A percentile compares a stretch with the other conserved stretches of the same genome.
These are phyloP conservation scores for Ochlodes sylvanus DNA, from an alignment of 2,888 invertebrate genomes.

Conservation along the genomic window DNA sequence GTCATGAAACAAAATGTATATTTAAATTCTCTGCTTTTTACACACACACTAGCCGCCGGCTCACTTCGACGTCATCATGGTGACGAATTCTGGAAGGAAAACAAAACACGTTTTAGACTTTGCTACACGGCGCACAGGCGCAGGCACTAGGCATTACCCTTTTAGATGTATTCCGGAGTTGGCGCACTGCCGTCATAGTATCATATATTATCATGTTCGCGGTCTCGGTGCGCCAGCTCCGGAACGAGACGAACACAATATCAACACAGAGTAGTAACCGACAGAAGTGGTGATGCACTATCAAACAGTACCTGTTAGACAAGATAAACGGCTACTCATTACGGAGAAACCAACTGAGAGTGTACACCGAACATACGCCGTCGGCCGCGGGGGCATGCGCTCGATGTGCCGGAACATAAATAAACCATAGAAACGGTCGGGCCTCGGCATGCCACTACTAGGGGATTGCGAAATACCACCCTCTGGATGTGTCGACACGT, in stretches of 20 bases:
- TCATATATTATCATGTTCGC: too few species aligned
- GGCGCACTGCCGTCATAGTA: not conserved
- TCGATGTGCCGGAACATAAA: constrained; percentile 55
- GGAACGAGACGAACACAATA: constrained; percentile 54
- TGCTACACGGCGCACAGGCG: too few species aligned
- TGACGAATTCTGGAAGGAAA: constrained; percentile 95
- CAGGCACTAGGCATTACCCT: too few species aligned
- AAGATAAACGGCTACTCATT: constrained; percentile 56
- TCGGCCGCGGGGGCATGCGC: constrained; percentile 49
- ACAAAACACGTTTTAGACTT: constrained; percentile 22
- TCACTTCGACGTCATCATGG: constrained; percentile 99
- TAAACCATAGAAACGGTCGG: constrained; percentile 55
- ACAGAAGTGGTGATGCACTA: constrained; percentile 74
- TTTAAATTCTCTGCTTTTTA: constrained; percentile 86
- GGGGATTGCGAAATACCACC: constrained; percentile 79
- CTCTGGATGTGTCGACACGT: constrained; percentile 53
- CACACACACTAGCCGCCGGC: constrained; percentile 88
- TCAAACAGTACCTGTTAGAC: constrained; percentile 65
- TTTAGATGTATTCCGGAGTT: constrained; percentile 12
- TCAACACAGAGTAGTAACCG: constrained; percentile 60
- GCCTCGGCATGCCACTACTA: constrained; percentile 77
- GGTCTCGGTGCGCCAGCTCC: constrained; percentile 49
- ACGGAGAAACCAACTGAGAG: constrained; percentile 50
- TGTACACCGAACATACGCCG: constrained; percentile 51
- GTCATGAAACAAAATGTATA: constrained; percentile 87